phyloP scores from a whole-genome alignment of 92 coral and sea anemone genomes.

The Heteractis magnifica region DNA sequence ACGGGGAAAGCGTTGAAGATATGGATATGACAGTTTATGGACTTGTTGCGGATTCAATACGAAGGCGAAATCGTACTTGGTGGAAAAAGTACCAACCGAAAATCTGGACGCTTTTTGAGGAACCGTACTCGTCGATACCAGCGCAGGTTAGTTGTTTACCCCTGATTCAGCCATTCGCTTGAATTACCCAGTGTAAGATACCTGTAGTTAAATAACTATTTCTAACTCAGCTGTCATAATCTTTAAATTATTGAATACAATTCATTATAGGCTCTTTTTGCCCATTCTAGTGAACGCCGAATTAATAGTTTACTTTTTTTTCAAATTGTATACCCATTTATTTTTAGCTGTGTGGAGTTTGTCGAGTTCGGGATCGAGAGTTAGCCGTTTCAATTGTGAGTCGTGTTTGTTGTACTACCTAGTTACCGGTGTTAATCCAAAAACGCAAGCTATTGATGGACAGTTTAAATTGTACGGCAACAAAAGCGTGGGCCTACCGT shows the following conservation, averaged over 20 bases:
- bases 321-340: no score
- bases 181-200: neutral
- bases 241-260: neutral
- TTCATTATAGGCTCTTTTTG: neutral
- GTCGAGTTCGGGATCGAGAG: neutral
- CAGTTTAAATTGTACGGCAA: neutral
- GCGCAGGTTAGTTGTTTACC: constrained; percentile 72
- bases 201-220: neutral
- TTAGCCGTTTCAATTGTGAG: neutral
- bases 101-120: constrained; percentile 91
- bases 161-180: neutral
- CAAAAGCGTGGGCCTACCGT: neutral
- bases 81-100: constrained; percentile 84
- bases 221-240: neutral
- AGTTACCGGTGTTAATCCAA: neutral
- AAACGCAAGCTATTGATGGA: neutral
- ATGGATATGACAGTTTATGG: constrained; percentile 90
- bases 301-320: no score
- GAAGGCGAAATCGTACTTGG: constrained; percentile 65
- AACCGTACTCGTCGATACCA: constrained; percentile 80
- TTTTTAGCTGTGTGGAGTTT: neutral
- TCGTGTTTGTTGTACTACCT: neutral
- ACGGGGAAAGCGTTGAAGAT: constrained; percentile 82
- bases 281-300: no score
- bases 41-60: constrained; percentile 68